Percentiles rank a stretch among this genome's conserved stretches.
phyloP scores from a whole-genome alignment of 2,797 vertebrate species.

The Phrynocephalus guinanensis region DNA sequence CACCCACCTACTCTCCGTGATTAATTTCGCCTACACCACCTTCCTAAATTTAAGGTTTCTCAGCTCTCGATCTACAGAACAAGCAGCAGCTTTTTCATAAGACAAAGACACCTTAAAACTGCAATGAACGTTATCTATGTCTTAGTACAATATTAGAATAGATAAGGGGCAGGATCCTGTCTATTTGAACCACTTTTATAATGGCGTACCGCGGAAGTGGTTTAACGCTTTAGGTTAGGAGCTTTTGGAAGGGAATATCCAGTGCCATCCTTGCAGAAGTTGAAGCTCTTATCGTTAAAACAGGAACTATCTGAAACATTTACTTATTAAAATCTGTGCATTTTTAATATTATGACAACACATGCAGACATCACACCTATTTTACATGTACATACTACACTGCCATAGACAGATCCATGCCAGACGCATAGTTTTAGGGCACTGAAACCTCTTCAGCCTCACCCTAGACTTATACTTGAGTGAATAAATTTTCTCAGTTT shows the following conservation, averaged over 20 bases:
- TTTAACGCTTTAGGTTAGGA: no score
- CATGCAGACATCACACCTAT: background rate
- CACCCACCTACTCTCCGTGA: background rate
- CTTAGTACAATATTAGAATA: background rate
- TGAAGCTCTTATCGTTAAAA: no score
- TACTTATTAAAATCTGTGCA: background rate
- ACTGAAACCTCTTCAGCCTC: background rate
- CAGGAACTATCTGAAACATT: no score
- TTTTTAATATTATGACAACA: constrained; percentile 1
- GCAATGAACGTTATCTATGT: background rate
- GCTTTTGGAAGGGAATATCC: no score
- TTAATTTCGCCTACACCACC: background rate
- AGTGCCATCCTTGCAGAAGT: no score
- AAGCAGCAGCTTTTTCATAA: constrained; percentile 22
- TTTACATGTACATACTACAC: background rate
- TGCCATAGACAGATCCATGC: background rate
- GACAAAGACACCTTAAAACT: background rate
- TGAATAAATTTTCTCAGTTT: no score
- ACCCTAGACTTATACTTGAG: no score
- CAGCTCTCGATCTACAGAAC: background rate
- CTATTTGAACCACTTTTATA: no score
- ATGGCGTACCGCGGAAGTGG: no score
- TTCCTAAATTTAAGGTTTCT: constrained; percentile 43
- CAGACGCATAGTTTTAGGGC: background rate
- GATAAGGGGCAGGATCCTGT: background rate